Conservation (phyloP, 1,140 invertebrate genomes). For the Papilio glaucus region DNA sequence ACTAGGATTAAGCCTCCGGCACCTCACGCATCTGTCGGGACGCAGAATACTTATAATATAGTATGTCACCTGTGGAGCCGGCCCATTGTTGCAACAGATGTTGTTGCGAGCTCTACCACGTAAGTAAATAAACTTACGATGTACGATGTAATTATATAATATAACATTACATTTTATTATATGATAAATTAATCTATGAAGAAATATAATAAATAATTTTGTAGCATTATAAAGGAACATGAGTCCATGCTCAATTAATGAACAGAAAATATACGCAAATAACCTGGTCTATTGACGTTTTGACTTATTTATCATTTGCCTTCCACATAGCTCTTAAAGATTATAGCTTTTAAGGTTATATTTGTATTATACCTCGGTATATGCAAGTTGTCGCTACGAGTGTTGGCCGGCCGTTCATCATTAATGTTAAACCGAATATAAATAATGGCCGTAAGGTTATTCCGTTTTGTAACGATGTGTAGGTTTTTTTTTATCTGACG, state of each 20-base stretch:
- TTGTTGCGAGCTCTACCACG: too few relatives aligned
- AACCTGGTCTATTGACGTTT: constrained; percentile 2
- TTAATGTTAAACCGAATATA: constrained; percentile 51
- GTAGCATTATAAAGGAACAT: neutral
- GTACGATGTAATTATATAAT: too few relatives aligned
- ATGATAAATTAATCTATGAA: too few relatives aligned
- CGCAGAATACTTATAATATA: too few relatives aligned
- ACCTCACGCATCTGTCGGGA: too few relatives aligned
- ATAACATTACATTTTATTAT: too few relatives aligned
- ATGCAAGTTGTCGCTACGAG: neutral
- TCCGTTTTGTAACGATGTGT: constrained; percentile 42
- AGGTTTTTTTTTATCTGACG: constrained; percentile 27
- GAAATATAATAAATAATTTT: neutral
- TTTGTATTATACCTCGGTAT: neutral
- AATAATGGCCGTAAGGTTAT: constrained; percentile 48
- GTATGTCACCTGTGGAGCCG: too few relatives aligned
- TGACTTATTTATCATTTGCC: neutral
- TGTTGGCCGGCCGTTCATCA: constrained; percentile 49
- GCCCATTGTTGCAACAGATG: too few relatives aligned
- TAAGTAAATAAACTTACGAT: too few relatives aligned
- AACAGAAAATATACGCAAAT: constrained; percentile 13
- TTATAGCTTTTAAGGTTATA: neutral
- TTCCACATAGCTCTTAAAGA: neutral
- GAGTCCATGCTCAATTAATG: constrained; percentile 6
- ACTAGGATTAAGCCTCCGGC: too few relatives aligned